Conservation (phyloP, 2,113 vertebrate species). For the Mesembrinibis cayennensis region DNA sequence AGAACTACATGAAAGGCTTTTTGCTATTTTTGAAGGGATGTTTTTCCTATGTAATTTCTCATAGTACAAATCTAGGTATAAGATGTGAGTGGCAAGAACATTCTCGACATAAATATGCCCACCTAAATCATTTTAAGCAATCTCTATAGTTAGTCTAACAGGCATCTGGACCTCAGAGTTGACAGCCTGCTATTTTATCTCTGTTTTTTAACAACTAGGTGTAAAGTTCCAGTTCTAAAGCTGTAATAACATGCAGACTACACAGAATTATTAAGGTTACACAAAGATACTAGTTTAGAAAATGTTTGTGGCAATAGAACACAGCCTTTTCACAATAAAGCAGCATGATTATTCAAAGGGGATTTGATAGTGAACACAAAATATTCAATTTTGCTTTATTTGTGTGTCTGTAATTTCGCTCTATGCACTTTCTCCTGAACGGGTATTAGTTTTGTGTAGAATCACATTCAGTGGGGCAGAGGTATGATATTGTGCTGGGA, state of each 20-base stretch:
- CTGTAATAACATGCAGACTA: neutral
- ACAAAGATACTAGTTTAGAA: neutral
- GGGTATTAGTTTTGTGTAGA: neutral
- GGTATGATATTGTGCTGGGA: neutral
- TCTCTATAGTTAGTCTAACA: neutral
- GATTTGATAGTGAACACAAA: neutral
- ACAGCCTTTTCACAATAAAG: neutral
- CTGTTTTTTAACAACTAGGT: neutral
- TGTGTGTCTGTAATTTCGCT: neutral
- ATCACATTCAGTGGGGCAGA: neutral
- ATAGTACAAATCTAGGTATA: neutral
- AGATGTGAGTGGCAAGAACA: neutral
- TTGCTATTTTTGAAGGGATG: neutral
- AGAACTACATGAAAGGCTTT: neutral
- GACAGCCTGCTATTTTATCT: neutral
- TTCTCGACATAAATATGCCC: neutral
- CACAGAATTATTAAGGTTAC: neutral
- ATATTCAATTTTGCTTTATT: neutral
- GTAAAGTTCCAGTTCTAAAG: neutral
- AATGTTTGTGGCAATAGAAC: neutral
- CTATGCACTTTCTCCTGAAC: neutral
- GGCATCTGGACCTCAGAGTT: neutral
- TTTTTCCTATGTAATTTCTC: neutral
- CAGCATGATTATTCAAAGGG: accelerated
- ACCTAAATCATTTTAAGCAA: neutral